These are phyloP conservation scores for Drosophila fulvimacula DNA, from an alignment of 2,888 invertebrate species.

Conservation along the genomic window DNA sequence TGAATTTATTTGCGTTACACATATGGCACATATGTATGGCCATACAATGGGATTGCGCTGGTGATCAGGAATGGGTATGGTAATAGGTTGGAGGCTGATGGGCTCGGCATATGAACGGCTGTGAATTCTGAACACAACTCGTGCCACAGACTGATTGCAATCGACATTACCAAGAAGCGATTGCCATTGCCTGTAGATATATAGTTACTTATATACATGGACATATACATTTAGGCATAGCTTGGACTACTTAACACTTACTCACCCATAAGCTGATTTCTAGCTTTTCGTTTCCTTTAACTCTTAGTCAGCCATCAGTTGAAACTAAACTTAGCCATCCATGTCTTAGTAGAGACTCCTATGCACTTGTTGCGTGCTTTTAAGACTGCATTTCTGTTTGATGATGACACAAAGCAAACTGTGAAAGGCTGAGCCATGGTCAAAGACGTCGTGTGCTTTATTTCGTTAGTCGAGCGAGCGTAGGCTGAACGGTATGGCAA, in stretches of 20 bases:
- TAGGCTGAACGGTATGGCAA: too few species aligned
- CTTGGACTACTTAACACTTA: neutral
- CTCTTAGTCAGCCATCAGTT: neutral
- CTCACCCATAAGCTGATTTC: neutral
- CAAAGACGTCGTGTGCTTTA: too few species aligned
- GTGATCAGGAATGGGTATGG: conserved; percentile 9
- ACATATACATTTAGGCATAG: too few species aligned
- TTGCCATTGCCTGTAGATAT: neutral
- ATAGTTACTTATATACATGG: too few species aligned
- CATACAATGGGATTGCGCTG: conserved; percentile 17
- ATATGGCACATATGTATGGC: conserved; percentile 41
- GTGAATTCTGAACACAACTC: conserved; percentile 72
- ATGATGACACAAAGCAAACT: too few species aligned
- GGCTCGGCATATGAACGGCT: conserved; percentile 46
- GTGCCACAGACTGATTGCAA: conserved; percentile 51
- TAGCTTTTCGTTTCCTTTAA: neutral
- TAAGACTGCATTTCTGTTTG: too few species aligned
- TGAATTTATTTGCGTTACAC: conserved; percentile 68
- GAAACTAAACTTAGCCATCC: neutral
- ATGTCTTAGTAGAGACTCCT: too few species aligned
- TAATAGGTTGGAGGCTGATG: conserved; percentile 15
- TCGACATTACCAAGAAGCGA: conserved; percentile 36
- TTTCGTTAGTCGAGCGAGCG: too few species aligned
- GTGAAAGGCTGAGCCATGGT: too few species aligned
- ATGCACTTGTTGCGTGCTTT: too few species aligned